phyloP scores from a whole-genome alignment of 2,113 vertebrate genomes.

The Erinaceus europaeus region DNA sequence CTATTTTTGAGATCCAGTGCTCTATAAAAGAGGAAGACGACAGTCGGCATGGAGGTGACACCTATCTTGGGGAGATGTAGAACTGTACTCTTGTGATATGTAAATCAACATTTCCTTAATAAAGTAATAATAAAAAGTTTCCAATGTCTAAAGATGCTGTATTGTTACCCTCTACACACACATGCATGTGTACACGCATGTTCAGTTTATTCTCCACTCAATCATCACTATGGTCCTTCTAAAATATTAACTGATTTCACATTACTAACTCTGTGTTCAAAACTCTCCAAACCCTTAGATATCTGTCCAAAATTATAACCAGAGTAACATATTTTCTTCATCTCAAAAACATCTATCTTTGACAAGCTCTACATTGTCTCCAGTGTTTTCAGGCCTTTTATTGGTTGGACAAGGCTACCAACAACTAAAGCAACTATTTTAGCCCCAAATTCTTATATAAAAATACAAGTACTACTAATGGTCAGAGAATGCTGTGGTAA shows the following conservation, averaged over 20 bases:
- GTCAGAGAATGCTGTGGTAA: too few relatives aligned
- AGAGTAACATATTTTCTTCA: not conserved
- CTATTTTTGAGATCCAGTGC: too few relatives aligned
- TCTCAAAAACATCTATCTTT: not conserved
- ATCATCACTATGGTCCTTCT: not conserved
- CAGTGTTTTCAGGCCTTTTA: not conserved
- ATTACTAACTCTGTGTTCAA: not conserved
- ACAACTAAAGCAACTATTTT: too few relatives aligned
- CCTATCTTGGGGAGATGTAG: too few relatives aligned
- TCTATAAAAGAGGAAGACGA: too few relatives aligned
- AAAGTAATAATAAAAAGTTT: too few relatives aligned
- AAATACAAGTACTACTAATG: not conserved
- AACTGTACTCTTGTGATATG: too few relatives aligned
- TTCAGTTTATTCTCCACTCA: not conserved
- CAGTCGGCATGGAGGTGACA: too few relatives aligned
- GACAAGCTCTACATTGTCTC: not conserved
- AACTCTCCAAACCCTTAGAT: not conserved
- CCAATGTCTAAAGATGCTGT: not conserved
- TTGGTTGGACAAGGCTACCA: too few relatives aligned
- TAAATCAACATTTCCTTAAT: too few relatives aligned
- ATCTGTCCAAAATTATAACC: not conserved
- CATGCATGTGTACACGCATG: not conserved
- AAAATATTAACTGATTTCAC: not conserved
- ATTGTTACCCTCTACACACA: not conserved
- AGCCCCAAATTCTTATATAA: not conserved